These are phyloP conservation scores for Cryptomyrus ogoouensis DNA, from an alignment of 2,113 vertebrate species.

Conservation along the genomic window DNA sequence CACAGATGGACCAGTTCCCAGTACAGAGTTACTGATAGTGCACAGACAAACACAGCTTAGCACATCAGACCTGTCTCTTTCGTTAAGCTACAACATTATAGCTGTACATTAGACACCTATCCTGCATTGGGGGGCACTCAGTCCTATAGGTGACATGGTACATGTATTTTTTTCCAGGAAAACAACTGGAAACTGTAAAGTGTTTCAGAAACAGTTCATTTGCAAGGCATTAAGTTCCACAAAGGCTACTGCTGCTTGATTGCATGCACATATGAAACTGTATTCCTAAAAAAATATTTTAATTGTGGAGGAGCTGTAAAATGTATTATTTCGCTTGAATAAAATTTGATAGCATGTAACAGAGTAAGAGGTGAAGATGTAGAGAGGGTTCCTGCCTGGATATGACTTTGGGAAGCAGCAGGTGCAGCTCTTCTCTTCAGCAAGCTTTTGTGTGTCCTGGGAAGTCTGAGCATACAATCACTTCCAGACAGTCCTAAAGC, in stretches of 20 bases:
- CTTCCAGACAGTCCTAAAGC: slow-evolving; percentile 31
- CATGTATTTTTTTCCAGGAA: neutral
- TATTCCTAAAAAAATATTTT: neutral
- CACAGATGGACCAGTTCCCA: neutral
- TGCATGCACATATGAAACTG: neutral
- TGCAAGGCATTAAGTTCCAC: neutral
- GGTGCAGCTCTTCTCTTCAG: slow-evolving; percentile 27
- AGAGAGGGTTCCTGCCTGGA: slow-evolving; percentile 7
- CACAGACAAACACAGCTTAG: neutral
- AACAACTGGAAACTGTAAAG: neutral
- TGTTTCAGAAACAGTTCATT: neutral
- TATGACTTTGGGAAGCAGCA: slow-evolving; percentile 23
- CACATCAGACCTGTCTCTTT: neutral
- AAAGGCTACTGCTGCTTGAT: neutral
- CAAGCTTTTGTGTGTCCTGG: slow-evolving; percentile 24
- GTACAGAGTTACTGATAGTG: neutral
- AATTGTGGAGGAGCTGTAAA: neutral
- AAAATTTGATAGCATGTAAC: neutral
- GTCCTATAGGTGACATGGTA: no score
- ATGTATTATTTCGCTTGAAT: neutral
- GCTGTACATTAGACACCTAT: neutral
- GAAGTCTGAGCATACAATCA: slow-evolving; percentile 20
- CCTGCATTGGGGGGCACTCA: neutral
- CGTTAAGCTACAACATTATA: neutral
- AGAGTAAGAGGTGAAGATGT: neutral